Percentiles rank a stretch among this genome's conserved stretches.
Evolutionary conservation across 1,140 invertebrate species (phyloP).

Genomic region (Drosophila malerkotliana): DNA sequence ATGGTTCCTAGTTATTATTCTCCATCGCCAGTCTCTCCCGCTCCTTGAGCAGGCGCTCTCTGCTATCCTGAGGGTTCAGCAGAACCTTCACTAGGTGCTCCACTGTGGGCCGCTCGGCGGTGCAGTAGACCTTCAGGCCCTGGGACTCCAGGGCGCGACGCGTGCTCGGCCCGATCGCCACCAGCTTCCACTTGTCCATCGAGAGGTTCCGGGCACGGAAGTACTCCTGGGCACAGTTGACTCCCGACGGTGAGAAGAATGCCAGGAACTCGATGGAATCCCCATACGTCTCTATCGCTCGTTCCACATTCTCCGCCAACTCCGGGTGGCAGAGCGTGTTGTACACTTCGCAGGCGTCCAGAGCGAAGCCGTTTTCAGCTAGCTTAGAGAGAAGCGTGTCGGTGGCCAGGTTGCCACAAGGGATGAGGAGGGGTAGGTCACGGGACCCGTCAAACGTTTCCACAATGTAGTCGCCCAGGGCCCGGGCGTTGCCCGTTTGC

Average conservation of each 20-base stretch:
- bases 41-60: constrained; percentile 56
- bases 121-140: constrained; percentile 71
- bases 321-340: constrained; percentile 84
- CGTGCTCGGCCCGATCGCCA: constrained; percentile 83
- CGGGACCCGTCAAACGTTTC: constrained; percentile 83
- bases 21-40: constrained; percentile 37
- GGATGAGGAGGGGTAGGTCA: constrained; percentile 84
- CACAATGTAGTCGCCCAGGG: constrained; percentile 84
- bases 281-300: constrained; percentile 74
- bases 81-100: constrained; percentile 82
- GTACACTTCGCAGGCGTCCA: constrained; percentile 85
- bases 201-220: constrained; percentile 57
- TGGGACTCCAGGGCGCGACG: constrained; percentile 68
- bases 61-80: constrained; percentile 76
- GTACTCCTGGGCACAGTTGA: constrained; percentile 73
- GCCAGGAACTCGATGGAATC: constrained; percentile 84
- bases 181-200: constrained; percentile 72
- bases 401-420: constrained; percentile 85
- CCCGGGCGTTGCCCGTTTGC: constrained; percentile 85
- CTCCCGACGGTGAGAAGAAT: constrained; percentile 86
- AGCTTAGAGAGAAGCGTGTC: constrained; percentile 84
- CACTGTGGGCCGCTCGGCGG: constrained; percentile 81
- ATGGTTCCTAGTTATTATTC: constrained; percentile 22
- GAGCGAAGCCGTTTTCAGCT: constrained; percentile 76
- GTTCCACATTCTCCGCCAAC: constrained; percentile 84